Evolutionary conservation across 2,797 vertebrate genomes (phyloP).

Genomic region (Cetoscarus ocellatus): DNA sequence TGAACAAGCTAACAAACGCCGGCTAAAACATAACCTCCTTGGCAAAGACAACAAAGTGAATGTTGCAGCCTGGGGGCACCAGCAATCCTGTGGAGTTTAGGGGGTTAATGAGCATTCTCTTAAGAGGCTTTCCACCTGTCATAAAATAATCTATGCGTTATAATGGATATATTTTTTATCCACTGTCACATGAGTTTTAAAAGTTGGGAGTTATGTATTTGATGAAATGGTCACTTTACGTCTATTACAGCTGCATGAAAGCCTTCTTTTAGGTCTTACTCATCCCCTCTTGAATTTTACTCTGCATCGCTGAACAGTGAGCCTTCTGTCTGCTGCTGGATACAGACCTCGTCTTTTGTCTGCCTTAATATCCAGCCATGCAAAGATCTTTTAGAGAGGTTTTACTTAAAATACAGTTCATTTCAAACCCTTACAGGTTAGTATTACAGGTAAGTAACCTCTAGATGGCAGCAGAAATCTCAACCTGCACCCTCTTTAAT

Average conservation of each 20-base stretch:
- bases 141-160: too few species aligned
- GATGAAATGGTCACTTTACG: slow-evolving; percentile 14
- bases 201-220: neutral
- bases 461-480: slow-evolving; percentile 65
- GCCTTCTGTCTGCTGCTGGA: slow-evolving; percentile 1
- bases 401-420: neutral
- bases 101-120: too few species aligned
- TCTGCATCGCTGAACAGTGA: neutral
- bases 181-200: too few species aligned
- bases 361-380: neutral
- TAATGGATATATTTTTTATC: too few species aligned
- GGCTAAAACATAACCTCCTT: too few species aligned
- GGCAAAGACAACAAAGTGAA: too few species aligned
- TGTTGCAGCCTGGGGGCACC: too few species aligned
- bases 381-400: neutral
- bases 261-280: slow-evolving; percentile 47
- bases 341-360: neutral
- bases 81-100: too few species aligned
- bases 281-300: slow-evolving; percentile 20
- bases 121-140: too few species aligned
- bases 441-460: slow-evolving; percentile 1
- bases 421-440: neutral
- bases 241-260: slow-evolving; percentile 41
- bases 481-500: neutral
- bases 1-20: too few species aligned